phyloP scores from a whole-genome alignment of 2,888 invertebrate species.

The Chirona hameri region DNA sequence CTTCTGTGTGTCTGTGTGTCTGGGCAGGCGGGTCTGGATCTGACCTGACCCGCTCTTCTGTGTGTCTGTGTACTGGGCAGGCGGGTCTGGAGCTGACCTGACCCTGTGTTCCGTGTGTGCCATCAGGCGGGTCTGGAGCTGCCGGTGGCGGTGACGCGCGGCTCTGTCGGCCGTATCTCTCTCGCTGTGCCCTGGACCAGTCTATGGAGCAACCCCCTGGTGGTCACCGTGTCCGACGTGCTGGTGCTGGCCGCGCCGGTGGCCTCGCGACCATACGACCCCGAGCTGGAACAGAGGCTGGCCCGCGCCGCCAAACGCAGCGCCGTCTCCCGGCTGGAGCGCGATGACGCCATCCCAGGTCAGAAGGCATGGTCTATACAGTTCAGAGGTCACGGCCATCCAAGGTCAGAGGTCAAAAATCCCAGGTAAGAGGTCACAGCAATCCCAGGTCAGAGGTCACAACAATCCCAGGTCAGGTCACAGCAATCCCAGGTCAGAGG shows the following conservation, averaged over 20 bases:
- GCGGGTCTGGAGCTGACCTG: too few relatives aligned
- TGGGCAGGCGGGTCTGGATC: too few relatives aligned
- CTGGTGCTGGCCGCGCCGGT: slow-evolving; percentile 72
- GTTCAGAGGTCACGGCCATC: neutral
- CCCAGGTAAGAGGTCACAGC: too few relatives aligned
- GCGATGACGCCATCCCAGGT: slow-evolving; percentile 38
- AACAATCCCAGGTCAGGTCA: too few relatives aligned
- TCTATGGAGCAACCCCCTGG: slow-evolving; percentile 67
- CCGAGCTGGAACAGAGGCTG: slow-evolving; percentile 67
- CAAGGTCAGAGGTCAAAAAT: neutral
- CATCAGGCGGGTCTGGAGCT: slow-evolving; percentile 71
- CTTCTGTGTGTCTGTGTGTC: too few relatives aligned
- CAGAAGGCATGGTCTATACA: neutral
- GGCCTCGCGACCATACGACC: slow-evolving; percentile 59
- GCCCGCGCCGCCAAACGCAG: slow-evolving; percentile 68
- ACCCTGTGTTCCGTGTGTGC: too few relatives aligned
- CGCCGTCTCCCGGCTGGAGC: slow-evolving; percentile 61
- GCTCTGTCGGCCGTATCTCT: slow-evolving; percentile 69
- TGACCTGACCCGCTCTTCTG: too few relatives aligned
- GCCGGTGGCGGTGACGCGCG: slow-evolving; percentile 76
- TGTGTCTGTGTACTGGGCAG: too few relatives aligned
- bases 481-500: too few relatives aligned
- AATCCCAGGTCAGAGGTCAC: too few relatives aligned
- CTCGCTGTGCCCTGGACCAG: slow-evolving; percentile 75
- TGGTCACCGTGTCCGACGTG: slow-evolving; percentile 70